A percentile compares a stretch with the other conserved stretches of the same genome.
Evolutionary conservation across 2,113 vertebrate genomes (phyloP).

Genomic region (Lipotes vexillifer): DNA sequence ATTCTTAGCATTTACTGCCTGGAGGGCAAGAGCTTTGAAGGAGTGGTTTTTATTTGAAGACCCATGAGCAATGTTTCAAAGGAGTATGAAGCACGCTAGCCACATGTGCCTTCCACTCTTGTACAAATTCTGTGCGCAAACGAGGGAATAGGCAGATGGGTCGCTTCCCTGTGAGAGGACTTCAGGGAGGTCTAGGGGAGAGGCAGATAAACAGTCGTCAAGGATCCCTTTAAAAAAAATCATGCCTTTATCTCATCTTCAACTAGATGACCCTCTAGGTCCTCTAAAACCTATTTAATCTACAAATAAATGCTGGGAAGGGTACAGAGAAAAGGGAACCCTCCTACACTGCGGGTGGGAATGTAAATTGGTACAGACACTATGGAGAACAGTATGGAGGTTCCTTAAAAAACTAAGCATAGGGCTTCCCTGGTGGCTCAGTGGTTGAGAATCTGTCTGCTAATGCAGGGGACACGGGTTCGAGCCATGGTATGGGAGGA

Average conservation of each 20-base stretch:
- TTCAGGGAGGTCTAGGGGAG: background rate
- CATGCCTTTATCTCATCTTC: background rate
- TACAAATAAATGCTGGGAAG: background rate
- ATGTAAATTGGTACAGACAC: background rate
- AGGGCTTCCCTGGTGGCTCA: background rate
- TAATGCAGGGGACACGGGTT: too few species aligned
- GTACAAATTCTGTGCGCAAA: background rate
- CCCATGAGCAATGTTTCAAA: background rate
- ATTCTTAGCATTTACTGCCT: background rate
- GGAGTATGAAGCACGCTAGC: background rate
- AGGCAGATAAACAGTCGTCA: background rate
- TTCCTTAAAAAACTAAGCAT: background rate
- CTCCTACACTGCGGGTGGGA: background rate
- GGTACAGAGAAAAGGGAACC: background rate
- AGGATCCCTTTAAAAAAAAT: background rate
- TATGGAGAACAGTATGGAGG: background rate
- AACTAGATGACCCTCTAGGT: background rate
- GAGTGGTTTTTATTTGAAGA: too few species aligned
- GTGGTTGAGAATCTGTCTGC: too few species aligned
- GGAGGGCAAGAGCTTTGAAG: background rate
- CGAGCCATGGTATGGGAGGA: too few species aligned
- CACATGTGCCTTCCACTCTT: fast-evolving
- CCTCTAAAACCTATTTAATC: background rate
- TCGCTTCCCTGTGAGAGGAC: background rate
- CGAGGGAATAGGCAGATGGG: fast-evolving